Conservation (phyloP, 2,797 vertebrate species). For the Martes flavigula region DNA sequence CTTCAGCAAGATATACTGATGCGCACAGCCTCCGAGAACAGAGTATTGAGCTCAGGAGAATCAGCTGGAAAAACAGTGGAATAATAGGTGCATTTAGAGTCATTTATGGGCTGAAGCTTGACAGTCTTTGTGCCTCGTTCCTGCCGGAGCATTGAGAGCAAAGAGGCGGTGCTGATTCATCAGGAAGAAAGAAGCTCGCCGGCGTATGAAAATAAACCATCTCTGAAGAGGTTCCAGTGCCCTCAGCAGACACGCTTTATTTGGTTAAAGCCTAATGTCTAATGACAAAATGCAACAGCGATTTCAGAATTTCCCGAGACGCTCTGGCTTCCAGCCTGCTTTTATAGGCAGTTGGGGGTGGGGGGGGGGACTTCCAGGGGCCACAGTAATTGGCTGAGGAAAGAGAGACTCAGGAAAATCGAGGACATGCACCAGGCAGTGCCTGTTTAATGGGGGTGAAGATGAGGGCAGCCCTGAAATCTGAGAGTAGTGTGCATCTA, state of each 20-base stretch:
- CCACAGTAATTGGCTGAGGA: not conserved
- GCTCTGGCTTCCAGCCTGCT: constrained; percentile 63
- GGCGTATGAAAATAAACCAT: constrained; percentile 57
- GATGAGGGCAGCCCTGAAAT: constrained; percentile 54
- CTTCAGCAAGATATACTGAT: constrained; percentile 34
- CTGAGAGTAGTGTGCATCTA: not conserved
- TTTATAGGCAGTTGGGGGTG: fast-evolving
- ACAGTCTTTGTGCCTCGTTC: constrained; percentile 76
- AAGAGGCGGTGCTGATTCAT: constrained; percentile 48
- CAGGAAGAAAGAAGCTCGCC: constrained; percentile 53
- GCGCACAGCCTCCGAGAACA: constrained; percentile 63
- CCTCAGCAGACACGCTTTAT: constrained; percentile 51
- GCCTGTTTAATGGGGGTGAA: constrained; percentile 17
- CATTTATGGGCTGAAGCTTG: constrained; percentile 73
- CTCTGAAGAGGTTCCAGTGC: constrained; percentile 58
- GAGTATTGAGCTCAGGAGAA: constrained; percentile 56
- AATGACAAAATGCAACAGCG: constrained; percentile 55
- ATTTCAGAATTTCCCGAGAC: not conserved
- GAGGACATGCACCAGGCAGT: not conserved
- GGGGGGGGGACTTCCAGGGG: not conserved
- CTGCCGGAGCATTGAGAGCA: constrained; percentile 61
- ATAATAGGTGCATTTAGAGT: constrained; percentile 81
- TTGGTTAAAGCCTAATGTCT: constrained; percentile 40
- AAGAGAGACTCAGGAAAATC: not conserved
- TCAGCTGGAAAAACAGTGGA: constrained; percentile 44